Base-by-base conservation (phyloP, 1,140 invertebrate species). In the Coptotermes formosanus region DNA sequence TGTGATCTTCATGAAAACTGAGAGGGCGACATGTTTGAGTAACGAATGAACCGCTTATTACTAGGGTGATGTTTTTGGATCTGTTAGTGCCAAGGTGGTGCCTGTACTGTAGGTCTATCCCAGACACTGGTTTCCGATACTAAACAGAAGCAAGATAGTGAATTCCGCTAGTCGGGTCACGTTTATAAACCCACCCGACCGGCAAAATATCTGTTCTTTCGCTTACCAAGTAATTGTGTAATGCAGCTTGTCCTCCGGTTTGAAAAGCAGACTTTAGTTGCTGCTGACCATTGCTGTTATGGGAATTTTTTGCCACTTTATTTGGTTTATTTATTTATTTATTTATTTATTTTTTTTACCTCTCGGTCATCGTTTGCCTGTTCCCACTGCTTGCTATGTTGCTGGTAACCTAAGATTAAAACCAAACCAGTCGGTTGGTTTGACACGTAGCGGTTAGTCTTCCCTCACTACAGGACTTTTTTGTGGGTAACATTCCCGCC, bases 151-250 rank as follows among this genome's bases (percentile, higher is more conserved):
- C 64, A 75, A 19, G 64, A 30, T 7, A 8, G n/a, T 30, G 25
- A 75, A 30, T 75, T 75, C n/a, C 64, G 11, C n/a, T 25, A 75
- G 64, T 75, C 25, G 25, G 64, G n/a, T 75, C 64, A 30, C 25
- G 64, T 75, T 75, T 16, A 30, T 25, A 75, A 75, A 75, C 64
- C 9, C 64, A 75, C n/a, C 64, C 25, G 64, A 75, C 64, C 64
- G n/a, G 64, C 64, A 64, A 64, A 64, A 64, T 64, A 64, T 64
- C 59, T 64, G 59, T 64, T 64, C 59, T 64, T 64, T 64, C 59
- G 59, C 59, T n/a, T 75, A 25, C 64, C 64, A 75, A 30, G 25
- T 2, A 4, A 30, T 7, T 75, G 64, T 30, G 30, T 75, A 75
- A 75, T 30, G 64, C 25, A 75, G 64, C 25, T 14, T 75, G 64